Evolutionary conservation across 2,888 invertebrate genomes (phyloP).

Genomic region (Phrixothrix hirtus): DNA sequence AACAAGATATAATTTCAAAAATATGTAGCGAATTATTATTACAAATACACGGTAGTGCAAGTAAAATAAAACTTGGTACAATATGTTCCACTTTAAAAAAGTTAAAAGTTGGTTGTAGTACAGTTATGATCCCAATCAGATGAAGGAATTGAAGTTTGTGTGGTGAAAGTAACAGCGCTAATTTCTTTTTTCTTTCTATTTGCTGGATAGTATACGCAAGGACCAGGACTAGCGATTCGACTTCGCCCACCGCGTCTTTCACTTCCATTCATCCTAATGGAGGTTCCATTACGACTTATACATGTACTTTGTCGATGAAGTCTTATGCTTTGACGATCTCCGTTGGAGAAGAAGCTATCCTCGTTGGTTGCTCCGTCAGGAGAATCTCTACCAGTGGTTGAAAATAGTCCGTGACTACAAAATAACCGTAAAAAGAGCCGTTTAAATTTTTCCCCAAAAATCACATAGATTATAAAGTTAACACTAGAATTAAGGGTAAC

Average conservation of each 20-base stretch:
- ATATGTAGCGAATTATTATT: too few species aligned
- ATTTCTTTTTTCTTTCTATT: conserved; percentile 49
- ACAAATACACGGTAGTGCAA: too few species aligned
- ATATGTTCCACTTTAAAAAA: too few species aligned
- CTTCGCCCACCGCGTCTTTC: conserved; percentile 26
- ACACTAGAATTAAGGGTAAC: conserved; percentile 97
- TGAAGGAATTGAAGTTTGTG: conserved; percentile 46
- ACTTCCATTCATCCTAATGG: conserved; percentile 46
- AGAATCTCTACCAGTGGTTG: conserved; percentile 64
- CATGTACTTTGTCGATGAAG: conserved; percentile 61
- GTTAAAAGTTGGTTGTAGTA: conserved; percentile 22
- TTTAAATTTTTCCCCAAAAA: conserved; percentile 96
- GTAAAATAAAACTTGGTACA: too few species aligned
- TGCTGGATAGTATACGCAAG: conserved; percentile 62
- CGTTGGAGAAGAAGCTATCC: conserved; percentile 80
- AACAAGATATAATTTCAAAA: too few species aligned
- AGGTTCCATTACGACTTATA: conserved; percentile 52
- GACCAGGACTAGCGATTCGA: conserved; percentile 56
- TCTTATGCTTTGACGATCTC: conserved; percentile 73
- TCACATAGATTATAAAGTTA: conserved; percentile 97
- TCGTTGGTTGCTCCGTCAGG: conserved; percentile 77
- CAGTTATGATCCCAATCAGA: conserved; percentile 30
- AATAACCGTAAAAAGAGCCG: conserved; percentile 80
- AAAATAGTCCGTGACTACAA: conserved; percentile 64
- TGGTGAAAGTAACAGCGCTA: conserved; percentile 44